A percentile compares a stretch with the other conserved stretches of the same genome.
These are phyloP conservation scores for Hylaeus anthracinus DNA, from an alignment of 1,140 invertebrate species.

Conservation along the genomic window DNA sequence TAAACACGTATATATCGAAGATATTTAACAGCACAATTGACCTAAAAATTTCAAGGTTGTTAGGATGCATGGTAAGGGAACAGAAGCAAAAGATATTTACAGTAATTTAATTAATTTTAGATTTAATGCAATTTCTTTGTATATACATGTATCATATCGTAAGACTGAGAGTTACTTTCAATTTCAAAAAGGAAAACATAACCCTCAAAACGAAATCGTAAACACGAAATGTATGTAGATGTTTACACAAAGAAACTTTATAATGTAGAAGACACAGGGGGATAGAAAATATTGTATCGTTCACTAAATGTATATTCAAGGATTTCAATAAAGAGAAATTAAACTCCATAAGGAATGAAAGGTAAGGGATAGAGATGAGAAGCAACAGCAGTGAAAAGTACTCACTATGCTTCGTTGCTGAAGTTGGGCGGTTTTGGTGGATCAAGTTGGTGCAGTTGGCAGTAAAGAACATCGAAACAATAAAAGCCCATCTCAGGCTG, in stretches of 20 bases:
- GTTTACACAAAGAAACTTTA: background rate
- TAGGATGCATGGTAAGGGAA: background rate
- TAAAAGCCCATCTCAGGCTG: conserved; percentile 98
- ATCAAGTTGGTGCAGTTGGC: conserved; percentile 95
- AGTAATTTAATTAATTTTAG: background rate
- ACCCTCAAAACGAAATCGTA: background rate
- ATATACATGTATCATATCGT: background rate
- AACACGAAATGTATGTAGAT: conserved; percentile 6
- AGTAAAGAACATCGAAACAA: conserved; percentile 98
- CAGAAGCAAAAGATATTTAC: background rate
- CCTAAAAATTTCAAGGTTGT: conserved; percentile 8
- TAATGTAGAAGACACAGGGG: background rate
- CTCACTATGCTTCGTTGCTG: conserved; percentile 97
- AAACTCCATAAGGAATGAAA: conserved; percentile 2
- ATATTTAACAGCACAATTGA: conserved; percentile 1
- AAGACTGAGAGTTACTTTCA: background rate
- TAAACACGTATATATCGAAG: background rate
- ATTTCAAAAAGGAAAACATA: background rate
- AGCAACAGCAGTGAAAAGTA: conserved; percentile 66
- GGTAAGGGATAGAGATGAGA: background rate
- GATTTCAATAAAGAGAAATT: background rate
- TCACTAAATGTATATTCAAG: background rate
- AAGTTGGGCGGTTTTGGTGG: conserved; percentile 94
- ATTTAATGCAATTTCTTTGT: background rate
- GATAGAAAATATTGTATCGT: background rate